These are phyloP conservation scores for Sebastes diaconus DNA, from an alignment of 2,797 vertebrate genomes.

Conservation along the genomic window DNA sequence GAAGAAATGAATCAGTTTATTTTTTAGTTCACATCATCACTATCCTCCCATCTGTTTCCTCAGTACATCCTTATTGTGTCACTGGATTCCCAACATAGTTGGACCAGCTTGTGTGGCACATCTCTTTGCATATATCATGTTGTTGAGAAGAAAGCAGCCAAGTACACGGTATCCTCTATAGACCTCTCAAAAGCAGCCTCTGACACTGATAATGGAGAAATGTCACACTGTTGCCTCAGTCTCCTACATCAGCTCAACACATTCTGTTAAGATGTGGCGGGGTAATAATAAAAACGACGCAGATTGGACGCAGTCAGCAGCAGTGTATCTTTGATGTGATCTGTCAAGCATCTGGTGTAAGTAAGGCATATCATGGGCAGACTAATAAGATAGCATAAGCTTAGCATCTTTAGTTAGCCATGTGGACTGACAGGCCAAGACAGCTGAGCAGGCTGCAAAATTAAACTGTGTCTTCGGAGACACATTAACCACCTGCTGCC, in stretches of 20 bases:
- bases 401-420: slow-evolving; percentile 10
- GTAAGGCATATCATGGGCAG: slow-evolving; percentile 21
- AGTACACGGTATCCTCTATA: not conserved
- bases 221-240: not conserved
- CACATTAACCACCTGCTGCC: slow-evolving; percentile 65
- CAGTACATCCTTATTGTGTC: not conserved
- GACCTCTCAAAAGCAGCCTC: not conserved
- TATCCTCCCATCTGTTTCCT: not conserved
- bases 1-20: not conserved
- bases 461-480: slow-evolving; percentile 39
- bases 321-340: slow-evolving; percentile 52
- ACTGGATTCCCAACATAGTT: not conserved
- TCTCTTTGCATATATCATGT: not conserved
- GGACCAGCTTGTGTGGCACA: not conserved
- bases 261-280: slow-evolving; percentile 35
- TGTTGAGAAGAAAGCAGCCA: not conserved
- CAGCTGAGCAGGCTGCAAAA: slow-evolving; percentile 50
- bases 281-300: slow-evolving; percentile 25
- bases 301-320: slow-evolving; percentile 29
- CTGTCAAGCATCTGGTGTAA: slow-evolving; percentile 45
- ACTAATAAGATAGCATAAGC: slow-evolving; percentile 18
- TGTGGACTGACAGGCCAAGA: slow-evolving; percentile 25
- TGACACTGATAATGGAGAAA: not conserved
- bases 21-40: not conserved
- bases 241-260: slow-evolving; percentile 29